Evolutionary conservation across 2,797 vertebrate genomes (phyloP).

Genomic region (Muraenolepis orangiensis): DNA sequence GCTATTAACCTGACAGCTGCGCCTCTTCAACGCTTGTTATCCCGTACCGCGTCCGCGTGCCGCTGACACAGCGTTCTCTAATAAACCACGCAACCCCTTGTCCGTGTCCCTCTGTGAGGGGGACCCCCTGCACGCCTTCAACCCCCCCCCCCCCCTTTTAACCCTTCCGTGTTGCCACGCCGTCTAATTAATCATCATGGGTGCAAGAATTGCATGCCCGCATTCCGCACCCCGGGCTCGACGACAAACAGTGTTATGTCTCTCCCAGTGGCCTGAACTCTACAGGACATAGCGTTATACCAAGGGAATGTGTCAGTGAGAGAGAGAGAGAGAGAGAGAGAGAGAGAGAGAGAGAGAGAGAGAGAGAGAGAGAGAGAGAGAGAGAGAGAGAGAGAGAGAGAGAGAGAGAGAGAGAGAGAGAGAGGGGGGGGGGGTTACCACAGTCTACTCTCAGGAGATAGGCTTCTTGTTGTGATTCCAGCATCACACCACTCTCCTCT

Average conservation of each 20-base stretch:
- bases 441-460: constrained; percentile 61
- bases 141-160: constrained; percentile 33
- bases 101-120: constrained; percentile 21
- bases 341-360: no score
- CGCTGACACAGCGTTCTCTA: constrained; percentile 53
- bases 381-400: no score
- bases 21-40: constrained; percentile 55
- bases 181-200: constrained; percentile 38
- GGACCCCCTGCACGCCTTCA: constrained; percentile 51
- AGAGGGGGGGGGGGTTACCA: constrained; percentile 34
- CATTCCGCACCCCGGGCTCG: constrained; percentile 20
- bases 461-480: no score
- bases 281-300: constrained; percentile 31
- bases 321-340: no score
- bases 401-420: no score
- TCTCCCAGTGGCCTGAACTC: constrained; percentile 38
- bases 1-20: constrained; percentile 57
- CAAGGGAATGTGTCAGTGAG: no score
- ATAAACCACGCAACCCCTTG: constrained; percentile 41
- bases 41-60: constrained; percentile 54
- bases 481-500: no score
- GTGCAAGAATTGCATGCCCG: constrained; percentile 47
- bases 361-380: no score
- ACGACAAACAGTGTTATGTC: no score
- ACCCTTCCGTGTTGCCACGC: neutral